Evolutionary conservation across 2,113 vertebrate species (phyloP).

Genomic region (Bubo blakistoni): DNA sequence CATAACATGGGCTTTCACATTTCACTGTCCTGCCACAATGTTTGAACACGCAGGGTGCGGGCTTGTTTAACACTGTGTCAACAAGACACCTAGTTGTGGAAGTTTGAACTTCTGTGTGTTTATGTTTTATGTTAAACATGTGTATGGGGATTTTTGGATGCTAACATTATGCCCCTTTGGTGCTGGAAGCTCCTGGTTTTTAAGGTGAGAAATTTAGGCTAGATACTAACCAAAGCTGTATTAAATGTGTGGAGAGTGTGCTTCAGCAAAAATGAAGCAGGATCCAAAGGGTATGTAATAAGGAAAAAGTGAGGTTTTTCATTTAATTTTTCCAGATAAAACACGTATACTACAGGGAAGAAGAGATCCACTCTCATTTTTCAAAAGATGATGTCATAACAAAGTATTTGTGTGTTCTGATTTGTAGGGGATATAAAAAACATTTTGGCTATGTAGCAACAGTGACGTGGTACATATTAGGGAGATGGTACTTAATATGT

Average conservation of each 20-base stretch:
- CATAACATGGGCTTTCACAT: background rate
- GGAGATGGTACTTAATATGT: background rate
- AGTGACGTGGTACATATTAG: background rate
- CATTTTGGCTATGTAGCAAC: background rate
- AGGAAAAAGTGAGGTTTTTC: background rate
- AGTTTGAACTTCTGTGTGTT: background rate
- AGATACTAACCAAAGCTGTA: background rate
- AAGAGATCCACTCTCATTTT: background rate
- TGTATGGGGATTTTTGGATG: background rate
- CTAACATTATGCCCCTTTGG: fast-evolving
- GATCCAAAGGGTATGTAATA: background rate
- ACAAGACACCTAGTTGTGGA: background rate
- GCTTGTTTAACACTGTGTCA: background rate
- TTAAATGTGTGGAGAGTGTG: background rate
- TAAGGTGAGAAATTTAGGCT: background rate
- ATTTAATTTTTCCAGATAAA: background rate
- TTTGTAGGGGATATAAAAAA: background rate
- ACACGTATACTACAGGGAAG: background rate
- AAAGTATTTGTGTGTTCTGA: background rate
- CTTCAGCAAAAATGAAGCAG: background rate
- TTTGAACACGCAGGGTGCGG: background rate
- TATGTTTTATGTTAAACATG: background rate
- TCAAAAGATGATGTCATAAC: background rate
- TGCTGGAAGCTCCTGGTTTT: background rate
- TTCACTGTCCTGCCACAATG: background rate